Conservation (phyloP, 2,113 vertebrate genomes). For the Rhynchomys soricoides region DNA sequence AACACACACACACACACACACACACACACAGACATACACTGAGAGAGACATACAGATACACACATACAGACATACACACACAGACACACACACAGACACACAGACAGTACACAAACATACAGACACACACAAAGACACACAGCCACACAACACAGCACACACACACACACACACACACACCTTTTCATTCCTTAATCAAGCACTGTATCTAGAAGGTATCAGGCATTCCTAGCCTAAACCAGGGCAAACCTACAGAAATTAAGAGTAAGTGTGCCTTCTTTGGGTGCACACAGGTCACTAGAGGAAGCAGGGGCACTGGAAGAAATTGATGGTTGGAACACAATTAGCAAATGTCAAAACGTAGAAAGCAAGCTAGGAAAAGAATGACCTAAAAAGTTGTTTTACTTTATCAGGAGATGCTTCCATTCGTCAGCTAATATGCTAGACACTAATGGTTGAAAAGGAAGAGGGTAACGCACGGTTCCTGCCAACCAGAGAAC, state of each 20-base stretch:
- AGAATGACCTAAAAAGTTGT: neutral
- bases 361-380: conserved; percentile 21
- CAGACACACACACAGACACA: too few species aligned
- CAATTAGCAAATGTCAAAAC: neutral
- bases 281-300: neutral
- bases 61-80: too few species aligned
- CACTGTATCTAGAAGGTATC: neutral
- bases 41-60: too few species aligned
- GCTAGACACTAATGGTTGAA: neutral
- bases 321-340: neutral
- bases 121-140: too few species aligned
- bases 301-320: neutral
- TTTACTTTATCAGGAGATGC: neutral
- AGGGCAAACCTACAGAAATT: neutral
- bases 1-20: too few species aligned
- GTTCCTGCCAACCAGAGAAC: neutral
- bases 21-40: too few species aligned
- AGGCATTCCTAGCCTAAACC: neutral
- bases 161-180: neutral
- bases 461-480: neutral
- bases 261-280: neutral
- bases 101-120: too few species aligned
- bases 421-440: neutral
- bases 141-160: too few species aligned
- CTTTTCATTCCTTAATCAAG: neutral